Percentiles rank a stretch among this genome's conserved stretches.
Conservation (phyloP, 2,113 vertebrate species). For the Pseudorectes ferrugineus region DNA sequence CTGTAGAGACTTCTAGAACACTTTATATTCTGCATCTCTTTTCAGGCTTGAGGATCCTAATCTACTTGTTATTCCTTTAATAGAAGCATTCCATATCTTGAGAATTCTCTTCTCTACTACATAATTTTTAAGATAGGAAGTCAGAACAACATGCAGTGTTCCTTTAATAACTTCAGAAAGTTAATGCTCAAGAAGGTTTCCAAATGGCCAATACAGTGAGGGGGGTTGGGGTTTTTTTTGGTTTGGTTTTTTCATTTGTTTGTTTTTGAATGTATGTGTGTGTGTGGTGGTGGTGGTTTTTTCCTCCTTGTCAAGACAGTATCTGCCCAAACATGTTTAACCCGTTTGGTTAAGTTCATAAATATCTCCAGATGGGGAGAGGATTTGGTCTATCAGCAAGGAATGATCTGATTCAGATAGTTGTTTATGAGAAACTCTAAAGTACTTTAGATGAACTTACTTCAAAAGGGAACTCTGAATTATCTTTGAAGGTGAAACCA, state of each 20-base stretch:
- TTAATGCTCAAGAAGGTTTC: neutral
- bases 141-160: neutral
- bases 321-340: slow-evolving; percentile 21
- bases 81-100: neutral
- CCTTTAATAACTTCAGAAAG: neutral
- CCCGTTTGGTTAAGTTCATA: neutral
- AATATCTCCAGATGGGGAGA: neutral
- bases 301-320: neutral
- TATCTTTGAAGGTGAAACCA: neutral
- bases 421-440: neutral
- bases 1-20: neutral
- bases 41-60: neutral
- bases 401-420: neutral
- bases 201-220: neutral
- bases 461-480: neutral
- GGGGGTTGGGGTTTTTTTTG: neutral
- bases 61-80: neutral
- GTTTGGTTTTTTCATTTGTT: neutral
- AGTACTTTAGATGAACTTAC: neutral
- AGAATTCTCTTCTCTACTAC: neutral
- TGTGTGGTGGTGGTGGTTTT: neutral
- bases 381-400: neutral
- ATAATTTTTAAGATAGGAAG: neutral
- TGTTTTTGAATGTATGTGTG: neutral
- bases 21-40: neutral